A percentile compares a stretch with the other conserved stretches of the same genome.
Evolutionary conservation across 2,797 vertebrate species (phyloP).

Genomic region (Myotis vivesi): DNA sequence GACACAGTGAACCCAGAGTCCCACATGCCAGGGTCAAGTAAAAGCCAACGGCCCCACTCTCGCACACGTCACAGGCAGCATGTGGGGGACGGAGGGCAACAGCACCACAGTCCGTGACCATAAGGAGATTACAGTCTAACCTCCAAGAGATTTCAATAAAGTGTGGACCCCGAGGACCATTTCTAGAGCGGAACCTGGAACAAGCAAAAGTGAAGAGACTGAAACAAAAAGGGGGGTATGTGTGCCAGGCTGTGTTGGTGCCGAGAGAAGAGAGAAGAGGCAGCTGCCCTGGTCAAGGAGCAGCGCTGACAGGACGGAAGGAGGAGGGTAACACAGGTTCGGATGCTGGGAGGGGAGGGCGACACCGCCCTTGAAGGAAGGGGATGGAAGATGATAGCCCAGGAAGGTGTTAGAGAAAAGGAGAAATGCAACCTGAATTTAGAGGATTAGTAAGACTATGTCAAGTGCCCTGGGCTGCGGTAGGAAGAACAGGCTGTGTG

Average conservation of each 20-base stretch:
- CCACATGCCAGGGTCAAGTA: not conserved
- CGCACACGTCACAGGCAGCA: not conserved
- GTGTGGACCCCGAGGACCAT: not conserved
- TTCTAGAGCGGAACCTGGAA: not conserved
- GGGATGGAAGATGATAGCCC: not conserved
- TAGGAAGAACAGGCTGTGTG: not conserved
- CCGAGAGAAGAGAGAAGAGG: too few species aligned
- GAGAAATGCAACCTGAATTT: not conserved
- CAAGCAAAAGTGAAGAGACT: not conserved
- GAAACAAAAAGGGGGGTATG: not conserved
- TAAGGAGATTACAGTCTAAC: not conserved
- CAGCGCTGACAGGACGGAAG: too few species aligned
- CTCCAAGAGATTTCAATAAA: not conserved
- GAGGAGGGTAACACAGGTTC: not conserved
- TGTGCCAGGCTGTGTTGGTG: not conserved
- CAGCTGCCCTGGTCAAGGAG: not conserved
- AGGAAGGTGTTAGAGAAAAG: not conserved
- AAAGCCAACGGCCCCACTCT: not conserved
- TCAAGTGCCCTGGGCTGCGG: not conserved
- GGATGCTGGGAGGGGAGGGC: not conserved
- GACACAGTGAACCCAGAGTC: not conserved
- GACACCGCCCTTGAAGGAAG: not conserved
- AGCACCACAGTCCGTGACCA: not conserved
- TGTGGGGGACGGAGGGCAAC: not conserved
- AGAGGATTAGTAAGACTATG: not conserved